Conservation (phyloP, 2,797 vertebrate species). For the Danio albolineatus region DNA sequence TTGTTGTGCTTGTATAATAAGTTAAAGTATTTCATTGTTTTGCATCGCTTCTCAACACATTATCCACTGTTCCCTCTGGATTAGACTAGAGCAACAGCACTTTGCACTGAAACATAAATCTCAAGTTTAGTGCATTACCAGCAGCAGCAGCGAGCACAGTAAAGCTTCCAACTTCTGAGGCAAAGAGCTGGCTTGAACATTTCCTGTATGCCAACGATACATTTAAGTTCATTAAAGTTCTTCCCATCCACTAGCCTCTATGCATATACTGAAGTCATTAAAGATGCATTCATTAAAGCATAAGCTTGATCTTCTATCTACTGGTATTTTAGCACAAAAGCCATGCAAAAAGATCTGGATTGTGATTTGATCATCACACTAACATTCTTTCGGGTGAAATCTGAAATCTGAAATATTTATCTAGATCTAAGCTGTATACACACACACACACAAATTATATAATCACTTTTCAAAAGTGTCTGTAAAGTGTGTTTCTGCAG, state of each 20-base stretch:
- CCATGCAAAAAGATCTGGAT: neutral
- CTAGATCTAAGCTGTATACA: too few species aligned
- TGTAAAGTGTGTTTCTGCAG: neutral
- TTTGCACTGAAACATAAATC: slow-evolving; percentile 18
- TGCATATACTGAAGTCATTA: neutral
- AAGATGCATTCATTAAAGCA: neutral
- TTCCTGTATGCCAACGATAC: neutral
- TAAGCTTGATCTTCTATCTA: neutral
- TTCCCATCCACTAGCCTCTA: neutral
- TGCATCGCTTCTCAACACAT: slow-evolving; percentile 17
- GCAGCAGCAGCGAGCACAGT: neutral
- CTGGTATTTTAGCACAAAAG: neutral
- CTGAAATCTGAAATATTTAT: too few species aligned
- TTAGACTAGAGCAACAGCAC: slow-evolving; percentile 39
- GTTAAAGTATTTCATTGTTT: slow-evolving; percentile 11
- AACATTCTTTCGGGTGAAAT: neutral
- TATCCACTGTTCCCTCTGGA: slow-evolving; percentile 15
- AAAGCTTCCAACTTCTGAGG: neutral
- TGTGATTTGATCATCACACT: neutral
- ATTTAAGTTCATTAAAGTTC: neutral
- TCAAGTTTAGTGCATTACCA: slow-evolving; percentile 28
- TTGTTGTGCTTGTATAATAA: neutral
- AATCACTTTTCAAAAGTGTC: too few species aligned
- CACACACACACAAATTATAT: too few species aligned
- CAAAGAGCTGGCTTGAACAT: neutral